Evolutionary conservation across 2,888 invertebrate species (phyloP).

Genomic region (Pheosia gnoma): DNA sequence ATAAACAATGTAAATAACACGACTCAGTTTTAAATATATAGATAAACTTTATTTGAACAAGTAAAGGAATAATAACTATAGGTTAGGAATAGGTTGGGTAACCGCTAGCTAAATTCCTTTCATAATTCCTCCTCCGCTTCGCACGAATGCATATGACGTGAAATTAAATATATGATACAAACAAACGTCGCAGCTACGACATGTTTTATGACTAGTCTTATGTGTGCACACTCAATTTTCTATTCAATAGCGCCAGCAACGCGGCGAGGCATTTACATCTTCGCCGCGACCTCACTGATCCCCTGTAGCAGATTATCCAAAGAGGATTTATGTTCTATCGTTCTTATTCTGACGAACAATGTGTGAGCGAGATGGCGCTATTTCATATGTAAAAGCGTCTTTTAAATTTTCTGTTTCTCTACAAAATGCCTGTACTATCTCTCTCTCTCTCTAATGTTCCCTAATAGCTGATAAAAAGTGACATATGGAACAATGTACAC

Average conservation of each 20-base stretch:
- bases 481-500: not conserved
- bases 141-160: not conserved
- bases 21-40: no score
- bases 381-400: no score
- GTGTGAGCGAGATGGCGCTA: no score
- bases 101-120: no score
- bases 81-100: no score
- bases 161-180: not conserved
- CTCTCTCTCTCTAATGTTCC: not conserved
- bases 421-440: no score
- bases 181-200: not conserved
- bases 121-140: no score
- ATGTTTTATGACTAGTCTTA: no score
- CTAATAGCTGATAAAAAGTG: not conserved
- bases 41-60: no score
- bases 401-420: no score
- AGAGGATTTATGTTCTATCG: conserved; percentile 19
- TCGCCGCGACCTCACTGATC: conserved; percentile 16
- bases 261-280: conserved; percentile 22
- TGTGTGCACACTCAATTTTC: conserved; percentile 13
- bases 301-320: conserved; percentile 18
- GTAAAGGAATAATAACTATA: no score
- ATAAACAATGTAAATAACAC: no score
- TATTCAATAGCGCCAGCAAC: conserved; percentile 17
- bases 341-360: conserved; percentile 14